Evolutionary conservation across 2,888 invertebrate species (phyloP), one percentile per base, ranked within the genome.

Genomic region (Hydropsyche betteni): DNA sequence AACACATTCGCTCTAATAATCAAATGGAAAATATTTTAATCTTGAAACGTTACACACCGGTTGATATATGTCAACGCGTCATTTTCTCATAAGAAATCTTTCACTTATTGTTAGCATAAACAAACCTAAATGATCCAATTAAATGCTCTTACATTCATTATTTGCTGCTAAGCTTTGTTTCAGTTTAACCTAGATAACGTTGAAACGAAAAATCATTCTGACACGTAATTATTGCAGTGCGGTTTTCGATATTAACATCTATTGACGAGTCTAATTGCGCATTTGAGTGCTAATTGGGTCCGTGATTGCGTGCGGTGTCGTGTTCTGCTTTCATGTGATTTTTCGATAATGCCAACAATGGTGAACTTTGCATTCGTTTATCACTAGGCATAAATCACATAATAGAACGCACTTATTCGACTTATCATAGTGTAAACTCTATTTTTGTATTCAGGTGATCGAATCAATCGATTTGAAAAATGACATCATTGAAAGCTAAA

Each of bases 41-140:
- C 10, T 44, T 44, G 44, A 44, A 44, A 44, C 10, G 10, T 44
- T 10, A 44, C 44, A 44, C 38, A 72, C 14, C 58, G 8, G 14
- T 72, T 58, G 72, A 72, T 36, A 38, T 58, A 36, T 72, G 72
- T 72, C 58, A 72, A 36, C n/a, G 55, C 55, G 58, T 55, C 72
- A 44, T 4, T 2, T 44, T 44, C 33, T 34, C 24, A 34, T 24
- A 24, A 12, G 64, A 64, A 64, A 64, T 64, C 33, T 1, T 3
- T 2, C 24, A 24, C 24, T 24, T 24, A n/a, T n/a, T n/a, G n/a
- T n/a, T n/a, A n/a, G 7, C 6, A 55, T 7, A 14, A 55, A 64
- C 64, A 64, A 16, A 24, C 24, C 64, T 24, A 64, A 44, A 6
- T 8, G 6, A 44, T 44, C 44, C 44, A 44, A 44, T 44, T 44